Evolutionary conservation across 2,113 vertebrate genomes (phyloP).

Genomic region (Ciconia boyciana): DNA sequence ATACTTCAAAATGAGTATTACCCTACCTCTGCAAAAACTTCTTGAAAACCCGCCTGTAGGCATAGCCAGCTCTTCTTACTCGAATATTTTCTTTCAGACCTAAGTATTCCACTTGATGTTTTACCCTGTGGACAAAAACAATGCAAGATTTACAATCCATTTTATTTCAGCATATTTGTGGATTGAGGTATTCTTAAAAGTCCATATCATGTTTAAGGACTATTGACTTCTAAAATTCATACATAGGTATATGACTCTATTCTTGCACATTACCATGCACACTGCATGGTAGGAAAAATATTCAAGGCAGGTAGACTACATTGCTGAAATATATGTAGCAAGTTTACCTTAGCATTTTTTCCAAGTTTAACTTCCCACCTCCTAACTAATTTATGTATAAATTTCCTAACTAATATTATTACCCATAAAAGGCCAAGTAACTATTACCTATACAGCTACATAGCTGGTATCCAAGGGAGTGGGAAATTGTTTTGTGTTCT

Average conservation of each 20-base stretch:
- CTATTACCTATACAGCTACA: background rate
- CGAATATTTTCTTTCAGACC: constrained; percentile 97
- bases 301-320: background rate
- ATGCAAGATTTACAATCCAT: background rate
- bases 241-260: background rate
- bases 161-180: background rate
- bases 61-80: constrained; percentile 95
- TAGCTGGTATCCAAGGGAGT: background rate
- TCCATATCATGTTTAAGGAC: background rate
- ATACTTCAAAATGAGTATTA: background rate
- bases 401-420: background rate
- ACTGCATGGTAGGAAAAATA: background rate
- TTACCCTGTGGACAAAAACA: constrained; percentile 79
- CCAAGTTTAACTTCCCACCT: background rate
- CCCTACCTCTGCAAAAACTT: constrained; percentile 95
- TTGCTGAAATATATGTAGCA: background rate
- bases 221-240: background rate
- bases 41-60: constrained; percentile 90
- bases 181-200: background rate
- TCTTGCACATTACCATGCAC: background rate
- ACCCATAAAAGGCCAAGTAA: background rate
- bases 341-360: background rate
- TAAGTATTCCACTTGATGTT: constrained; percentile 97
- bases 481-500: background rate
- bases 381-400: background rate